phyloP scores from a whole-genome alignment of 2,797 vertebrate genomes.

The Esox masquinongy region DNA sequence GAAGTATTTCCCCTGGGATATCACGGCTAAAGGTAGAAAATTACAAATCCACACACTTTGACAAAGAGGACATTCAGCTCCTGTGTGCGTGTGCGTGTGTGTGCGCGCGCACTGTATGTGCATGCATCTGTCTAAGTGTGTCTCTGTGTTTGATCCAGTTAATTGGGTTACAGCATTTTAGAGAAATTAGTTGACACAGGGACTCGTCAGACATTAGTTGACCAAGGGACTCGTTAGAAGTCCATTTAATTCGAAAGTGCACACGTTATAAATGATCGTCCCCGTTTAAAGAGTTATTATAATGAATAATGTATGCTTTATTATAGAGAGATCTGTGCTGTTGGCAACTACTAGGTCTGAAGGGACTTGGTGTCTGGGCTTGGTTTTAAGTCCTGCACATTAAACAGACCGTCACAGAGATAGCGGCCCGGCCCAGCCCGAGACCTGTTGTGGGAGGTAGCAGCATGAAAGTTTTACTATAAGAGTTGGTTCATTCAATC shows the following conservation, averaged over 20 bases:
- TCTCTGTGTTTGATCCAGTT: background rate
- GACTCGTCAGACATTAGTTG: no score
- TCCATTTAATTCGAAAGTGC: background rate
- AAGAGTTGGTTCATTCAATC: background rate
- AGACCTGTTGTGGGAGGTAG: background rate
- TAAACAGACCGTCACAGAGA: background rate
- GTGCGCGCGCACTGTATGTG: conserved; percentile 7
- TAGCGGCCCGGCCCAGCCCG: background rate
- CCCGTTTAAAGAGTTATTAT: conserved; percentile 3
- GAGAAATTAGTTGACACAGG: no score
- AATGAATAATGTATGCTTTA: conserved; percentile 1
- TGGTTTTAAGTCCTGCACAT: background rate
- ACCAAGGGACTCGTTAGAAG: background rate
- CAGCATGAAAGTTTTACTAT: background rate
- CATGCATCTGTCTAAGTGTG: no score
- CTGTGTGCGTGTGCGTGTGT: conserved; percentile 3
- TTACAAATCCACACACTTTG: conserved; percentile 2
- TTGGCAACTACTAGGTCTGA: background rate
- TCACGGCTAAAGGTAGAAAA: conserved; percentile 48
- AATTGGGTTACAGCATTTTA: no score
- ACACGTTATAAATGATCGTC: background rate
- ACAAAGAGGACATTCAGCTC: background rate
- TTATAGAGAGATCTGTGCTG: background rate
- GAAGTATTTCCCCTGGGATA: conserved; percentile 63
- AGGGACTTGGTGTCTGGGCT: background rate